A percentile compares a stretch with the other conserved stretches of the same genome.
Conservation (phyloP, 2,888 invertebrate genomes). For the Drosophila emarginata region DNA sequence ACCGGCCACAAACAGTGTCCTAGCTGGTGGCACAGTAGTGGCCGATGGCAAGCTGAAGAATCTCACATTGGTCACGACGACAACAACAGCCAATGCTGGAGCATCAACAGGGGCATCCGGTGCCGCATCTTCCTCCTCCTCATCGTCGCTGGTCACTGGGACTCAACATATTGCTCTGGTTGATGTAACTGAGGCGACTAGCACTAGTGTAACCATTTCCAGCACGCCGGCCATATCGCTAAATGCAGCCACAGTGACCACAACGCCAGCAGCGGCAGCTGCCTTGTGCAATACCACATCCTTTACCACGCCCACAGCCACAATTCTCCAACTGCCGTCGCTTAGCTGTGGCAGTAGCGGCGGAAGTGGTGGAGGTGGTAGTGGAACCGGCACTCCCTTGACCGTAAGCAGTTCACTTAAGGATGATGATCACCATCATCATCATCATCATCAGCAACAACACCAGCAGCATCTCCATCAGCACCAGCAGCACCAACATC, state of each 20-base stretch:
- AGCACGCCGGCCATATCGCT: conserved; percentile 58
- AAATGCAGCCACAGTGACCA: conserved; percentile 47
- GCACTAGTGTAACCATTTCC: conserved; percentile 66
- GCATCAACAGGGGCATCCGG: conserved; percentile 30
- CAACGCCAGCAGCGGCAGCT: conserved; percentile 42
- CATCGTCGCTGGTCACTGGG: conserved; percentile 9
- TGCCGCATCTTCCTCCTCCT: conserved; percentile 17
- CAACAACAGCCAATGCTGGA: conserved; percentile 53
- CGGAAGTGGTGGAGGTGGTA: conserved; percentile 2
- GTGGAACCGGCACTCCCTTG: conserved; percentile 17
- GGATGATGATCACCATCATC: conserved; percentile 44
- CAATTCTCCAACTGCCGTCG: conserved; percentile 60
- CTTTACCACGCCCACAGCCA: conserved; percentile 39
- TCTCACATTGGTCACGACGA: conserved; percentile 71
- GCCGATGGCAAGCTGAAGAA: conserved; percentile 70
- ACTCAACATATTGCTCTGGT: conserved; percentile 59
- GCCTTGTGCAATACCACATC: conserved; percentile 53
- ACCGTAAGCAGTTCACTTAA: conserved; percentile 43
- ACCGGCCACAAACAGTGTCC: conserved; percentile 48
- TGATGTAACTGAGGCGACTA: conserved; percentile 64
- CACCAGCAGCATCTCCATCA: conserved; percentile 31
- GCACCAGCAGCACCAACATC: conserved; percentile 58
- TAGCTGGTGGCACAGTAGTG: conserved; percentile 37
- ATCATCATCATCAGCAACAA: conserved; percentile 38
- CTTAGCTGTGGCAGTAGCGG: conserved; percentile 34